Evolutionary conservation across 2,797 vertebrate species (phyloP).

Genomic region (Parotocinclus haroldoi): DNA sequence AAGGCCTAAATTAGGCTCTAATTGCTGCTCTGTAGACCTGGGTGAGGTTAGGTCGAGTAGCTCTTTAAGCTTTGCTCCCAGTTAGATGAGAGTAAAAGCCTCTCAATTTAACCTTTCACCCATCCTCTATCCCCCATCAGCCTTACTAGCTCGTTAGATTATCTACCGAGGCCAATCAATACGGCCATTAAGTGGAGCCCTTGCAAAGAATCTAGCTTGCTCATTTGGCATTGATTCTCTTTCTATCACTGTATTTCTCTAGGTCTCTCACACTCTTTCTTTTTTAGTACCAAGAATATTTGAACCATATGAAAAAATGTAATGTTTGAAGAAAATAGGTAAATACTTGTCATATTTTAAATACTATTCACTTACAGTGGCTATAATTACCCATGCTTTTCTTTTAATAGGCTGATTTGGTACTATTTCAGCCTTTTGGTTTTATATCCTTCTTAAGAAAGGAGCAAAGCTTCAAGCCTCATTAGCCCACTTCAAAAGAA

Average conservation of each 20-base stretch:
- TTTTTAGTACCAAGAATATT: too few relatives aligned
- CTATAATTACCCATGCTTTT: constrained; percentile 41
- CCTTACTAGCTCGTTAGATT: constrained; percentile 61
- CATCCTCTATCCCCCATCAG: constrained; percentile 38
- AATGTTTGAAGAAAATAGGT: not conserved
- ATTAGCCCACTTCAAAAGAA: constrained; percentile 79
- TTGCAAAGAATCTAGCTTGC: constrained; percentile 61
- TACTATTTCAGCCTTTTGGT: constrained; percentile 36
- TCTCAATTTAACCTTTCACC: constrained; percentile 37
- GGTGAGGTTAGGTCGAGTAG: constrained; percentile 11
- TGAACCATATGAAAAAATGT: too few relatives aligned
- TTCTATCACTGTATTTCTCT: not conserved
- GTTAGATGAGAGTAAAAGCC: constrained; percentile 42
- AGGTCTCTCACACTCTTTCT: not conserved
- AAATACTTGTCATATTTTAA: not conserved
- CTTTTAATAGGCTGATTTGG: constrained; percentile 61
- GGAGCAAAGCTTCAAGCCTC: constrained; percentile 67
- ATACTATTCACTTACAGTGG: not conserved
- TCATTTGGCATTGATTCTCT: constrained; percentile 36
- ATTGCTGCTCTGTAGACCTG: constrained; percentile 7
- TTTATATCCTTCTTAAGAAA: constrained; percentile 33
- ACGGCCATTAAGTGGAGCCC: constrained; percentile 63
- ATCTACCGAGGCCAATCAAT: constrained; percentile 68
- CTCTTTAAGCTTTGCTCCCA: constrained; percentile 26
- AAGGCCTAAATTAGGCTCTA: constrained; percentile 12